These are phyloP conservation scores for Drosophila bipectinata DNA, from an alignment of 1,140 invertebrate genomes.

Conservation along the genomic window DNA sequence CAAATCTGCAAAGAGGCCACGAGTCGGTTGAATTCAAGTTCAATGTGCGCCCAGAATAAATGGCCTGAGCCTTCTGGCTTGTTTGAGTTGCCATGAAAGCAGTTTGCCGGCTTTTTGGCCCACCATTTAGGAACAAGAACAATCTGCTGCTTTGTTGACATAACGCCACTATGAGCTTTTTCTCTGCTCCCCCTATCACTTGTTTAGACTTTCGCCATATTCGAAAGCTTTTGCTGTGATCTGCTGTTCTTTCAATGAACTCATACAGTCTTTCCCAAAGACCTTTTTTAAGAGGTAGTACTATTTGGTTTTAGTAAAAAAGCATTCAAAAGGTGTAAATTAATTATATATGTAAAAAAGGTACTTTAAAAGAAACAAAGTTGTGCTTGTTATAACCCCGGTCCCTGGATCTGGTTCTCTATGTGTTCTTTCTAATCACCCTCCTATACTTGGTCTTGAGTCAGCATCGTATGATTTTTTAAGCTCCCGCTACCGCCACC, in stretches of 20 bases:
- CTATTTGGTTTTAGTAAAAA: too few species aligned
- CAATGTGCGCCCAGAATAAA: conserved; percentile 19
- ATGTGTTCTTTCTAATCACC: conserved; percentile 17
- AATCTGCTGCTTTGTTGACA: conserved; percentile 38
- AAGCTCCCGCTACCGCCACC: conserved; percentile 22
- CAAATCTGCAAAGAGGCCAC: conserved; percentile 3
- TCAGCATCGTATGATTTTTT: conserved; percentile 41
- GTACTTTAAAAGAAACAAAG: too few species aligned
- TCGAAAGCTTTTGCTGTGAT: conserved; percentile 38
- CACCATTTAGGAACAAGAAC: neutral
- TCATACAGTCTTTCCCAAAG: neutral
- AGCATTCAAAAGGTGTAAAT: too few species aligned
- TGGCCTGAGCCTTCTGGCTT: conserved; percentile 3
- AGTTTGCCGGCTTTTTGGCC: conserved; percentile 44
- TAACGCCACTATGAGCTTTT: conserved; percentile 26
- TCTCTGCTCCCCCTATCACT: neutral
- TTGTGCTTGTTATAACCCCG: conserved; percentile 4
- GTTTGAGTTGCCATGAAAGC: conserved; percentile 4
- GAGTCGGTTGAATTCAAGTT: conserved; percentile 42
- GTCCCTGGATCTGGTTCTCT: neutral
- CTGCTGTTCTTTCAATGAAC: conserved; percentile 25
- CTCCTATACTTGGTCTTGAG: conserved; percentile 1
- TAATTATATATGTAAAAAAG: too few species aligned
- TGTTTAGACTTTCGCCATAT: conserved; percentile 15
- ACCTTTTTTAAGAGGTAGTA: neutral